Evolutionary conservation across 2,888 invertebrate genomes (phyloP).

Genomic region (Gisinianus flammeolus): DNA sequence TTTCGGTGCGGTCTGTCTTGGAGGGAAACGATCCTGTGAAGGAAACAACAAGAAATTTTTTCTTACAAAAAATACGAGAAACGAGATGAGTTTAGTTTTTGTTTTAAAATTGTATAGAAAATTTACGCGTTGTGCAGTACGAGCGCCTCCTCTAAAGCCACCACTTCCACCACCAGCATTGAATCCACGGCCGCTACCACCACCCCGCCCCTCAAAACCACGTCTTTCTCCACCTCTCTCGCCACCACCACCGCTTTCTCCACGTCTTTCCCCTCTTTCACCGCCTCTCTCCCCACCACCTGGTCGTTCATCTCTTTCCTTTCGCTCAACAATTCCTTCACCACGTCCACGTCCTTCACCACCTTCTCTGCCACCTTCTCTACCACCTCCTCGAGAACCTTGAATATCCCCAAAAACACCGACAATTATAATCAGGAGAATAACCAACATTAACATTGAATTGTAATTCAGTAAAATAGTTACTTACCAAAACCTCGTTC

Average conservation of each 20-base stretch:
- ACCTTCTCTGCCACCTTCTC: background rate
- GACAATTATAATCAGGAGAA: too few species aligned
- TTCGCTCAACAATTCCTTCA: slow-evolving; percentile 9
- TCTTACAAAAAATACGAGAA: too few species aligned
- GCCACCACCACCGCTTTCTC: background rate
- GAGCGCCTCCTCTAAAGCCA: too few species aligned
- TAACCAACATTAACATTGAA: too few species aligned
- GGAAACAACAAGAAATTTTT: background rate
- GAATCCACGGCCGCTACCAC: background rate
- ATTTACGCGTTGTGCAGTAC: background rate
- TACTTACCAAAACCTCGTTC: too few species aligned
- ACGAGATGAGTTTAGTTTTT: too few species aligned
- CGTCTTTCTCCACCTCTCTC: too few species aligned
- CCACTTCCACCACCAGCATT: slow-evolving; percentile 42
- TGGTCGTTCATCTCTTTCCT: slow-evolving; percentile 51
- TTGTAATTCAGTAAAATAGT: too few species aligned
- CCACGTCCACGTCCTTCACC: slow-evolving; percentile 14
- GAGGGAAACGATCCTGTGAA: slow-evolving; percentile 31
- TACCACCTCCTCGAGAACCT: slow-evolving; percentile 56
- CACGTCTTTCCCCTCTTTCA: slow-evolving; percentile 41
- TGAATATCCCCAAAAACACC: too few species aligned
- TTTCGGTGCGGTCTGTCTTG: slow-evolving; percentile 69
- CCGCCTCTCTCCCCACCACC: slow-evolving; percentile 44
- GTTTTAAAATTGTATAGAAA: too few species aligned
- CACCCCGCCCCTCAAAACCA: background rate